Conservation (phyloP, 2,888 invertebrate genomes). For the Phengaris alcon region DNA sequence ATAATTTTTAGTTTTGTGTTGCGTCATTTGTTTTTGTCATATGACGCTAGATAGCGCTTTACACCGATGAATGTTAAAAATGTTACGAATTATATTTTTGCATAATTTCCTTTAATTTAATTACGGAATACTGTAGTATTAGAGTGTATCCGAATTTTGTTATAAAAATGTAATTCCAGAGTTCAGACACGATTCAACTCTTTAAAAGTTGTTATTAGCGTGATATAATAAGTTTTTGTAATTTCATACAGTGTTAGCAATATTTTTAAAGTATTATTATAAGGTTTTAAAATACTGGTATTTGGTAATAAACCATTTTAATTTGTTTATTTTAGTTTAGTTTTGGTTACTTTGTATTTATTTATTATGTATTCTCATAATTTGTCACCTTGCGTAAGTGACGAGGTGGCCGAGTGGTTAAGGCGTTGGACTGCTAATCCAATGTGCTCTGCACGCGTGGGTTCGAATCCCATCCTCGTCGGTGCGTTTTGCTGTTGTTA, state of each 20-base stretch:
- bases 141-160: too few relatives aligned
- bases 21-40: too few relatives aligned
- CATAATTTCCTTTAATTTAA: too few relatives aligned
- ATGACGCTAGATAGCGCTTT: too few relatives aligned
- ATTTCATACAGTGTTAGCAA: background rate
- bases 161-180: too few relatives aligned
- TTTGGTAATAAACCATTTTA: background rate
- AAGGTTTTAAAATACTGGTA: background rate
- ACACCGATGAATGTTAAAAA: too few relatives aligned
- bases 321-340: background rate
- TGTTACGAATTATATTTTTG: too few relatives aligned
- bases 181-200: background rate
- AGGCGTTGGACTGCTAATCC: slow-evolving; percentile 88
- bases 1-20: too few relatives aligned
- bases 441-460: slow-evolving; percentile 87
- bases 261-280: background rate
- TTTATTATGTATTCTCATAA: background rate
- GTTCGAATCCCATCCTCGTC: slow-evolving; percentile 91
- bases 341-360: background rate
- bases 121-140: too few relatives aligned
- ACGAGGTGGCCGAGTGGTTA: slow-evolving; percentile 93
- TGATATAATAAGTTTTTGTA: background rate
- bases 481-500: slow-evolving; percentile 51
- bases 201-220: background rate
- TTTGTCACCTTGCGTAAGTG: slow-evolving; percentile 42